Evolutionary conservation across 2,797 vertebrate genomes (phyloP).

Genomic region (Lithobates pipiens): DNA sequence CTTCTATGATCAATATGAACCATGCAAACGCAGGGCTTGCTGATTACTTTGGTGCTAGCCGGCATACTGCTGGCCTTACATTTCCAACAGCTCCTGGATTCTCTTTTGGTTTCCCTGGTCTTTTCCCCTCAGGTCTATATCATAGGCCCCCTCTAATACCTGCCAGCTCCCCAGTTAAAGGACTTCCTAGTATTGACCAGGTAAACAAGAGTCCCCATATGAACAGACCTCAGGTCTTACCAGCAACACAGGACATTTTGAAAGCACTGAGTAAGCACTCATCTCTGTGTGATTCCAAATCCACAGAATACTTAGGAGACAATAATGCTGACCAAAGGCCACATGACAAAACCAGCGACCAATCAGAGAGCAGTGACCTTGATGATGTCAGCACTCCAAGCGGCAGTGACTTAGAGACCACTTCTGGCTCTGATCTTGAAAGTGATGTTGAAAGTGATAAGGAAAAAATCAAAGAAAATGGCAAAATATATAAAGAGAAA

Average conservation of each 20-base stretch:
- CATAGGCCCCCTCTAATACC: constrained; percentile 94
- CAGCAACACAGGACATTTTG: constrained; percentile 91
- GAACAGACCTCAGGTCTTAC: constrained; percentile 87
- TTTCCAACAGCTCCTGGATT: constrained; percentile 95
- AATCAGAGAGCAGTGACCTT: constrained; percentile 97
- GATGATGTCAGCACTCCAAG: constrained; percentile 97
- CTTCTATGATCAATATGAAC: constrained; percentile 90
- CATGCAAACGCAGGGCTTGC: constrained; percentile 91
- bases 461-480: constrained; percentile 90
- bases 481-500: constrained; percentile 94
- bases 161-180: constrained; percentile 90
- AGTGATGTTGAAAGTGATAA: constrained; percentile 98
- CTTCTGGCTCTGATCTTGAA: constrained; percentile 97
- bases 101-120: constrained; percentile 97
- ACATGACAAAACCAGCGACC: constrained; percentile 90
- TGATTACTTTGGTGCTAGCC: constrained; percentile 97
- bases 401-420: constrained; percentile 97
- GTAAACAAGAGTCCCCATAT: constrained; percentile 88
- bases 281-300: constrained; percentile 81
- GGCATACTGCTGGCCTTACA: constrained; percentile 94
- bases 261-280: constrained; percentile 93
- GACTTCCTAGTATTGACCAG: constrained; percentile 81
- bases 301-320: constrained; percentile 82
- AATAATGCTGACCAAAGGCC: constrained; percentile 88
- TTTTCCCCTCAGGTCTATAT: constrained; percentile 98